A percentile compares a stretch with the other conserved stretches of the same genome.
These are phyloP conservation scores for Psylliodes chrysocephalus DNA, from an alignment of 2,888 invertebrate genomes.

Conservation along the genomic window DNA sequence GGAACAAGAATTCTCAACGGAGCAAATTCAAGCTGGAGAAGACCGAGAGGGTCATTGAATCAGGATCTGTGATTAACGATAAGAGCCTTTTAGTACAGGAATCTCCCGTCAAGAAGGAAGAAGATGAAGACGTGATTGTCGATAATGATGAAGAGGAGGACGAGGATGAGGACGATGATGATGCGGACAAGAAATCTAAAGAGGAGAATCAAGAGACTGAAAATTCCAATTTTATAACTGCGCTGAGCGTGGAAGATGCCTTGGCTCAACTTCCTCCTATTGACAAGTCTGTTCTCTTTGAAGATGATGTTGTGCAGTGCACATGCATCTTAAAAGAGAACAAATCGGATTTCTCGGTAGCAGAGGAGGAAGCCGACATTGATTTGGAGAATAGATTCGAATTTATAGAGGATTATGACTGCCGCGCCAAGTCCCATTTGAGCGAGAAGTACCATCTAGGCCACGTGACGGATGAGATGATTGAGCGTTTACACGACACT, in stretches of 20 bases:
- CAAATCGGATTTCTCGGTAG: conserved; percentile 56
- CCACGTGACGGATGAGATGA: conserved; percentile 64
- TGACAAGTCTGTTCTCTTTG: conserved; percentile 61
- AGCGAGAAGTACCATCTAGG: conserved; percentile 67
- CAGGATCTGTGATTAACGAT: conserved; percentile 59
- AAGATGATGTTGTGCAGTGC: conserved; percentile 51
- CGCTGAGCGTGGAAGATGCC: conserved; percentile 70
- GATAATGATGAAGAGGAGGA: conserved; percentile 48
- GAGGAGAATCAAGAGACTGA: conserved; percentile 52
- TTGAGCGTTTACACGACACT: conserved; percentile 64
- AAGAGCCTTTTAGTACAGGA: conserved; percentile 47
- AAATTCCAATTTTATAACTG: conserved; percentile 44
- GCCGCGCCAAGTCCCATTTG: conserved; percentile 66
- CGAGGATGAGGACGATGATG: conserved; percentile 34
- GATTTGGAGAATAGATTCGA: conserved; percentile 56
- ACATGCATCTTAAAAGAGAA: conserved; percentile 56
- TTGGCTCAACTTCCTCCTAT: conserved; percentile 75
- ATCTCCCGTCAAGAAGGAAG: conserved; percentile 41
- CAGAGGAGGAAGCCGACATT: conserved; percentile 50
- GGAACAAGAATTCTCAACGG: conserved; percentile 58
- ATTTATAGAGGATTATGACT: conserved; percentile 68
- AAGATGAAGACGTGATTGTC: conserved; percentile 48
- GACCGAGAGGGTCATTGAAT: conserved; percentile 56
- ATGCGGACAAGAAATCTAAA: conserved; percentile 36
- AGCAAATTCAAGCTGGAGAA: conserved; percentile 42